Conservation (phyloP, 2,113 vertebrate genomes). For the Carassius auratus region DNA sequence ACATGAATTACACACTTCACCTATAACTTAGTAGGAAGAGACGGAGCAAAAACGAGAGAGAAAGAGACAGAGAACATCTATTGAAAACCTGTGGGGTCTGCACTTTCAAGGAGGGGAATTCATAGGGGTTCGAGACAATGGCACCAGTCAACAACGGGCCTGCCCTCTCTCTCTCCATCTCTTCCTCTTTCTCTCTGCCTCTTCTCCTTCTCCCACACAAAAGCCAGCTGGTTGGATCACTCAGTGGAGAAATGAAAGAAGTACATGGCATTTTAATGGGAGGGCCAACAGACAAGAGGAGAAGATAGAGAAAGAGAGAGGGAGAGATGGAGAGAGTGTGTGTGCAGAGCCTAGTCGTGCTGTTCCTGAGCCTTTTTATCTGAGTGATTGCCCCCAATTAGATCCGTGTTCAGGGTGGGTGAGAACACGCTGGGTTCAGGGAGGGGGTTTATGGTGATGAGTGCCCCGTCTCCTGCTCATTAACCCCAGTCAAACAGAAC, state of each 20-base stretch:
- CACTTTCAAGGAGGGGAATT: slow-evolving; percentile 65
- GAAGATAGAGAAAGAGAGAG: slow-evolving; percentile 58
- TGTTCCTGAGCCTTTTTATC: slow-evolving; percentile 71
- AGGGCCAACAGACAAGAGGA: slow-evolving; percentile 48
- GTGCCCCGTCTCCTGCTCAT: slow-evolving; percentile 41
- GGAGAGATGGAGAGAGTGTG: slow-evolving; percentile 51
- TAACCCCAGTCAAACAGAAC: slow-evolving; percentile 43
- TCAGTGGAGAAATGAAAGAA: slow-evolving; percentile 67
- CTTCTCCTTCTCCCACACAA: slow-evolving; percentile 65
- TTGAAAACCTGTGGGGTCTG: slow-evolving; percentile 65
- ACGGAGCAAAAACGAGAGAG: not conserved
- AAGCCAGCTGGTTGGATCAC: slow-evolving; percentile 58
- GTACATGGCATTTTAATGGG: slow-evolving; percentile 74
- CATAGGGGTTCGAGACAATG: slow-evolving; percentile 69
- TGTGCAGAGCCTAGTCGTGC: slow-evolving; percentile 57
- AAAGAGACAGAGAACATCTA: slow-evolving; percentile 47
- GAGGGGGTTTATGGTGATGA: slow-evolving; percentile 43
- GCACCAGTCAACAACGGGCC: slow-evolving; percentile 70
- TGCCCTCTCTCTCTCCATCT: slow-evolving; percentile 45
- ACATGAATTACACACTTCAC: not conserved
- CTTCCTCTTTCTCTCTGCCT: slow-evolving; percentile 40
- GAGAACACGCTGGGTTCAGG: slow-evolving; percentile 67
- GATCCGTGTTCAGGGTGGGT: slow-evolving; percentile 70
- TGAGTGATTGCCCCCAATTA: slow-evolving; percentile 79
- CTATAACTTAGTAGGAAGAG: not conserved